A percentile compares a stretch with the other conserved stretches of the same genome.
Conservation (phyloP, 2,888 invertebrate genomes). For the Amphimallon solstitiale region DNA sequence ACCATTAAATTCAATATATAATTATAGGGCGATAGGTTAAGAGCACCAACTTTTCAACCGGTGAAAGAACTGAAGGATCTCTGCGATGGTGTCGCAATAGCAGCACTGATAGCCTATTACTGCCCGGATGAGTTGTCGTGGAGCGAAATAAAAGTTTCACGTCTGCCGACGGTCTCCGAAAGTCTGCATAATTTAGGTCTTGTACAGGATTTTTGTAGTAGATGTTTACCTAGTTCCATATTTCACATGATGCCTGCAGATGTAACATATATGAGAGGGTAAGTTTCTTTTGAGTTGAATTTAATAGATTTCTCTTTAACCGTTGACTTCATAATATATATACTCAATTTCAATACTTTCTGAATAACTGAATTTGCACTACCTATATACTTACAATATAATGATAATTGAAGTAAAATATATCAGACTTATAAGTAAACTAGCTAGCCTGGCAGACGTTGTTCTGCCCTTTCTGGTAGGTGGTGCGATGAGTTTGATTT, state of each 20-base stretch:
- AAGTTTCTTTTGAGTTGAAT: constrained; percentile 56
- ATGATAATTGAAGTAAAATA: no score
- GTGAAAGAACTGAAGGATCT: constrained; percentile 86
- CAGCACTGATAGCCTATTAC: constrained; percentile 89
- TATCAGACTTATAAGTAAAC: no score
- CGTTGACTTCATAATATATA: no score
- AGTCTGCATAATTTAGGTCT: constrained; percentile 91
- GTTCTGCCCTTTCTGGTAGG: no score
- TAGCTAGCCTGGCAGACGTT: no score
- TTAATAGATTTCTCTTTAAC: no score
- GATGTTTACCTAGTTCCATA: constrained; percentile 85
- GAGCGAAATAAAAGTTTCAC: constrained; percentile 71
- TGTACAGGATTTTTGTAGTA: constrained; percentile 86
- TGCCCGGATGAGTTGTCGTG: constrained; percentile 83
- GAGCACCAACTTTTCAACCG: constrained; percentile 71
- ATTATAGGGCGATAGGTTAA: constrained; percentile 68
- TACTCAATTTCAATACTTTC: no score
- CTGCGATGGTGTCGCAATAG: constrained; percentile 90
- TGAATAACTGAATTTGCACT: no score
- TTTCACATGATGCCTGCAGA: constrained; percentile 97
- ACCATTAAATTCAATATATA: no score
- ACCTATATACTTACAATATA: no score
- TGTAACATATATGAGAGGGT: constrained; percentile 92
- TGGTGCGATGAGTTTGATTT: no score
- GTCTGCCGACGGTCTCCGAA: constrained; percentile 84